Percentiles rank a stretch among this genome's conserved stretches.
Evolutionary conservation across 2,113 vertebrate species (phyloP).

Genomic region (Heptranchias perlo): DNA sequence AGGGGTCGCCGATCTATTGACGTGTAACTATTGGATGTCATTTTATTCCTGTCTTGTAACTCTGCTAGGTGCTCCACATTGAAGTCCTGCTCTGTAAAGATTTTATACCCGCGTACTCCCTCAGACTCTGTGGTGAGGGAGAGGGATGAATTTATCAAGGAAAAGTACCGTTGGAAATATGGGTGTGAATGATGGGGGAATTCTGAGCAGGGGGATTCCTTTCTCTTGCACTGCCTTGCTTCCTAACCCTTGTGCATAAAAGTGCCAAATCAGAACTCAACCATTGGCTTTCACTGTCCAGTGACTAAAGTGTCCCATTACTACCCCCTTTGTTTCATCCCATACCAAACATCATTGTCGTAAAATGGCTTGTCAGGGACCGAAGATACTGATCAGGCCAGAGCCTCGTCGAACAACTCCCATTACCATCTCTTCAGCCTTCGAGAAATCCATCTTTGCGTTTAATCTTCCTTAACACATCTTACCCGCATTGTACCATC

Average conservation of each 20-base stretch:
- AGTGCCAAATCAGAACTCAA: slow-evolving; percentile 23
- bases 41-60: neutral
- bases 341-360: neutral
- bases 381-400: neutral
- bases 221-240: neutral
- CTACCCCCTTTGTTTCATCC: neutral
- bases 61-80: neutral
- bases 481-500: no score
- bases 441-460: neutral
- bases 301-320: neutral
- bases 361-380: neutral
- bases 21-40: neutral
- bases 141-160: neutral
- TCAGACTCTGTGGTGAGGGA: neutral
- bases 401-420: neutral
- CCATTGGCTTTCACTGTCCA: neutral
- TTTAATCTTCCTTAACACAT: neutral
- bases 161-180: neutral
- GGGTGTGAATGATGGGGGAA: neutral
- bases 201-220: neutral
- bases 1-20: neutral
- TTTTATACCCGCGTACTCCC: neutral
- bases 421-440: neutral
- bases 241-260: neutral
- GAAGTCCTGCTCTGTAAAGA: neutral